phyloP scores from a whole-genome alignment of 2,113 vertebrate species.

The Oncorhynchus kisutch region DNA sequence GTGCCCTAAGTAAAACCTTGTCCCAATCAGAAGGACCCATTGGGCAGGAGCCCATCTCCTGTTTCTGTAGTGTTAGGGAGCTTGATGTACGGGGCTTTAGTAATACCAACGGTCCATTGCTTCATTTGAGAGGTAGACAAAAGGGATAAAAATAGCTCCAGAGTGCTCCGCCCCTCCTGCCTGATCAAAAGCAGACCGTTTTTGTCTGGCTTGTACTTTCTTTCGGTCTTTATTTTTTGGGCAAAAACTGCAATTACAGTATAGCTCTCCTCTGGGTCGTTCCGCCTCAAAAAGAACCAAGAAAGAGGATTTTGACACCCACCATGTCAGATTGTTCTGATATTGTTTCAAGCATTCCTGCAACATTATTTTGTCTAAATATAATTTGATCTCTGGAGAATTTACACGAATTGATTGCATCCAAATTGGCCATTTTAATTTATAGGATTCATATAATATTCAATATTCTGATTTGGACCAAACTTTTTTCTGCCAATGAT shows the following conservation, averaged over 20 bases:
- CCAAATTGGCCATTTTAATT: too few relatives aligned
- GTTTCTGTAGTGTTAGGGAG: neutral
- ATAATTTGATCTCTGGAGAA: too few relatives aligned
- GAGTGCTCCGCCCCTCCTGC: constrained; percentile 16
- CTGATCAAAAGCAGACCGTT: constrained; percentile 46
- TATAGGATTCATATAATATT: too few relatives aligned
- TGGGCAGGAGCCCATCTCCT: too few relatives aligned
- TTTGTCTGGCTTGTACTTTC: constrained; percentile 22
- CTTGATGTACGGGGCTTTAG: constrained; percentile 14
- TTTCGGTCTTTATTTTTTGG: neutral
- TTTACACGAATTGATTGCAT: too few relatives aligned
- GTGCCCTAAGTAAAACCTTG: constrained; percentile 3
- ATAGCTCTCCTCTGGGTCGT: neutral
- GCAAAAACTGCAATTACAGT: constrained; percentile 12
- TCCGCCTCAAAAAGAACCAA: too few relatives aligned
- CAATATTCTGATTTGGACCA: too few relatives aligned
- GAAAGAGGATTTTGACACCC: neutral
- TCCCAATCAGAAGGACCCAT: neutral
- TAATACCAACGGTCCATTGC: constrained; percentile 26
- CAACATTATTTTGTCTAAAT: too few relatives aligned
- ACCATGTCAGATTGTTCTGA: too few relatives aligned
- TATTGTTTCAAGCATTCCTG: neutral
- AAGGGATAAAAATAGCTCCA: constrained; percentile 45
- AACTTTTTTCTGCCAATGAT: too few relatives aligned
- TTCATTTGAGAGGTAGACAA: constrained; percentile 46